Conservation (phyloP, 2,888 invertebrate genomes). For the Oegoconia quadripuncta region DNA sequence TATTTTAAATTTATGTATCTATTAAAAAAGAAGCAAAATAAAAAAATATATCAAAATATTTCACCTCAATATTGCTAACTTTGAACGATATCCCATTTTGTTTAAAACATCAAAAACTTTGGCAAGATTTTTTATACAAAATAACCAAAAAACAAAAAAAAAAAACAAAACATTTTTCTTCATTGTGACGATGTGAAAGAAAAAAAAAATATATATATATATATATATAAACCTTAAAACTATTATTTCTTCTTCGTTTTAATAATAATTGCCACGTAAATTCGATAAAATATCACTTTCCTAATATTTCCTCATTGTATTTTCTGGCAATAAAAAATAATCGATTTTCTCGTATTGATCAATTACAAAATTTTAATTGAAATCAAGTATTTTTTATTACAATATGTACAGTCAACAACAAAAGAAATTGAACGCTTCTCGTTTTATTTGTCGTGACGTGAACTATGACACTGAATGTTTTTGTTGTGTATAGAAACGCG, state of each 20-base stretch:
- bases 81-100: background rate
- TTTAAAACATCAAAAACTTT: slow-evolving; percentile 23
- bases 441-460: no score
- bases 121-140: slow-evolving; percentile 29
- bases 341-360: no score
- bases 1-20: no score
- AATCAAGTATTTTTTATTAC: no score
- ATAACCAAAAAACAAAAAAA: slow-evolving; percentile 12
- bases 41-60: no score
- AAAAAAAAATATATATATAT: slow-evolving; percentile 23
- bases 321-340: background rate
- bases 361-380: no score
- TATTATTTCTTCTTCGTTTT: slow-evolving; percentile 30
- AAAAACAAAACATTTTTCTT: slow-evolving; percentile 7
- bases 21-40: slow-evolving; percentile 1
- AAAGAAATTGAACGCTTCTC: no score
- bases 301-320: slow-evolving; percentile 23
- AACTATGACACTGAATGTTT: no score
- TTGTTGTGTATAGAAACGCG: no score
- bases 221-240: slow-evolving; percentile 29
- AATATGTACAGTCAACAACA: no score
- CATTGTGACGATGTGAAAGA: slow-evolving; percentile 36
- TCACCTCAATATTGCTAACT: background rate
- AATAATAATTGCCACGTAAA: slow-evolving; percentile 63
- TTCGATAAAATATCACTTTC: slow-evolving; percentile 70